phyloP scores from a whole-genome alignment of 2,888 invertebrate genomes.

The Drosophila borborema region DNA sequence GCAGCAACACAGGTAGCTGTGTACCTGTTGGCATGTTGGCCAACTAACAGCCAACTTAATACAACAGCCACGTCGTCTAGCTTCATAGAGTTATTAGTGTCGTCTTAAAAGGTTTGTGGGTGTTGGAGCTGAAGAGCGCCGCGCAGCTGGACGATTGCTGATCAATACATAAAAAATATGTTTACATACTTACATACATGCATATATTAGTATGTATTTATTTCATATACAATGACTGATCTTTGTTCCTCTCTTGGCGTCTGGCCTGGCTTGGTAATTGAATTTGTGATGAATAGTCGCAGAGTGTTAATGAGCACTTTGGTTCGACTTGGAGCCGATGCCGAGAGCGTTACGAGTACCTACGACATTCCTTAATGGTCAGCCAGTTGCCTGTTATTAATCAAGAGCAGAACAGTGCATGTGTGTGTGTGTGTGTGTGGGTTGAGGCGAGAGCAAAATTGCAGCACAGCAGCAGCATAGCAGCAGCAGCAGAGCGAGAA shows the following conservation, averaged over 20 bases:
- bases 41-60: constrained; percentile 66
- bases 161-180: not conserved
- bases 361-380: constrained; percentile 42
- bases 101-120: constrained; percentile 45
- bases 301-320: constrained; percentile 71
- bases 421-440: constrained; percentile 18
- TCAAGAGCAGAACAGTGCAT: constrained; percentile 26
- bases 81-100: constrained; percentile 75
- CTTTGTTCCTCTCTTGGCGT: constrained; percentile 32
- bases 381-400: constrained; percentile 51
- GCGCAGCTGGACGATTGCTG: not conserved
- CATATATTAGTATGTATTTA: not conserved
- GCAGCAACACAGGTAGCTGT: constrained; percentile 16
- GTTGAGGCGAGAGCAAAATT: constrained; percentile 46
- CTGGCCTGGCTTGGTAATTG: constrained; percentile 56
- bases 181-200: not conserved
- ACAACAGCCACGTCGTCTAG: constrained; percentile 60
- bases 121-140: not conserved
- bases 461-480: constrained; percentile 34
- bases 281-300: constrained; percentile 69
- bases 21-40: constrained; percentile 58
- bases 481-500: constrained; percentile 11
- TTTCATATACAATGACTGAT: constrained; percentile 31
- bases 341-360: constrained; percentile 12
- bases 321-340: constrained; percentile 2